phyloP scores from a whole-genome alignment of 1,140 invertebrate genomes.

The Neodiprion virginianus region DNA sequence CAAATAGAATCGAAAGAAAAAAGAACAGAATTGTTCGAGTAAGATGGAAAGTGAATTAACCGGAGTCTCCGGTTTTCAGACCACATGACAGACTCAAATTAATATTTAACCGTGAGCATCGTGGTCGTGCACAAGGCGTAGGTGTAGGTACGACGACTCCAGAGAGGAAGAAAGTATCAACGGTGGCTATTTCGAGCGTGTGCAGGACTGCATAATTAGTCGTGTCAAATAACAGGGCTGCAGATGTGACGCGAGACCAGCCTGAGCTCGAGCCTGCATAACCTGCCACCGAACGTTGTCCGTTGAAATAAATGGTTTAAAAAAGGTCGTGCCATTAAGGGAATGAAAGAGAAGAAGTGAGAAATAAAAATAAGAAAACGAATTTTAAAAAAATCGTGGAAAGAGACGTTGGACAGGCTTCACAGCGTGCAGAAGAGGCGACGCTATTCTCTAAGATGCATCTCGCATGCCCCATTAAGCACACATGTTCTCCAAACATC shows the following conservation, averaged over 20 bases:
- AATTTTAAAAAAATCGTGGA: background rate
- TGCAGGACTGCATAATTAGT: background rate
- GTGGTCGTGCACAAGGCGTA: too few species aligned
- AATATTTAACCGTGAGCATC: background rate
- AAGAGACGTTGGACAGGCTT: too few species aligned
- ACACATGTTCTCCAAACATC: slow-evolving; percentile 50
- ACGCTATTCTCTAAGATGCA: slow-evolving; percentile 41
- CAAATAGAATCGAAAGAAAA: background rate
- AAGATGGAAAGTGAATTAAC: background rate
- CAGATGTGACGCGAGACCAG: too few species aligned
- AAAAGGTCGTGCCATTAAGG: too few species aligned
- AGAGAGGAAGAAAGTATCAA: too few species aligned
- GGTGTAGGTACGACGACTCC: too few species aligned
- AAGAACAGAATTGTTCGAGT: background rate
- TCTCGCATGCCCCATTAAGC: slow-evolving; percentile 49
- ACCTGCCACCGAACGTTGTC: too few species aligned
- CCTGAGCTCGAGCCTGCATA: too few species aligned
- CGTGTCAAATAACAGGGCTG: background rate
- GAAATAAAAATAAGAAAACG: background rate
- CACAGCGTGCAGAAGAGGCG: background rate
- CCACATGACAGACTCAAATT: background rate
- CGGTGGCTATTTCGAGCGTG: background rate
- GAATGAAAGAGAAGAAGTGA: background rate
- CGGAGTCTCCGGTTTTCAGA: background rate
- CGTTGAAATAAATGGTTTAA: too few species aligned